phyloP scores from a whole-genome alignment of 2,888 invertebrate genomes.

The Scelioninae gen. 2 region DNA sequence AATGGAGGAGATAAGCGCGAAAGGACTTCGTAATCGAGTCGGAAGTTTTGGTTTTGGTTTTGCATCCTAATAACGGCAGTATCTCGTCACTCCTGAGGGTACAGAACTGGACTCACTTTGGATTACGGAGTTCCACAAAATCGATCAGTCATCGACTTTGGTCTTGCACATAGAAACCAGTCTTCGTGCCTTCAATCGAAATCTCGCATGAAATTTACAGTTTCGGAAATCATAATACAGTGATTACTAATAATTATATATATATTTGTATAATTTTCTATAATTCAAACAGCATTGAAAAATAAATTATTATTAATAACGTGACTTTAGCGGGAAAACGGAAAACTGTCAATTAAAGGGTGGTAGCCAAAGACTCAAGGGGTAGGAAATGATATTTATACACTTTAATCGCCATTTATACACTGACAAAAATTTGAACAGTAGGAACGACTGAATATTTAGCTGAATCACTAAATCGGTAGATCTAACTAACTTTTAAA shows the following conservation, averaged over 20 bases:
- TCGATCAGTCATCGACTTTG: conserved; percentile 46
- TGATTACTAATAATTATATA: background rate
- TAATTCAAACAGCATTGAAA: too few species aligned
- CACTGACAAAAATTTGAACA: too few species aligned
- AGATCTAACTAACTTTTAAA: too few species aligned
- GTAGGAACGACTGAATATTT: too few species aligned
- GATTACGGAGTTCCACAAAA: conserved; percentile 47
- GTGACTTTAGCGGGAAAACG: too few species aligned
- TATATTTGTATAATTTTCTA: too few species aligned
- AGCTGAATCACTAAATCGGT: too few species aligned
- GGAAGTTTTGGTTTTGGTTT: conserved; percentile 54
- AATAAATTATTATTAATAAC: too few species aligned
- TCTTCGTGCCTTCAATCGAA: conserved; percentile 15
- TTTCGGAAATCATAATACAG: background rate
- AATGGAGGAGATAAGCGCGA: conserved; percentile 44
- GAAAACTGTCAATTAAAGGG: too few species aligned
- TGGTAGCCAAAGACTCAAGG: too few species aligned
- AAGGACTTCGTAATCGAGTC: conserved; percentile 48
- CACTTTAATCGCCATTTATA: too few species aligned
- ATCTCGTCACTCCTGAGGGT: conserved; percentile 35
- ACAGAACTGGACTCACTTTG: conserved; percentile 47
- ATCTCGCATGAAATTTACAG: conserved; percentile 17
- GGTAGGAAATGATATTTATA: too few species aligned
- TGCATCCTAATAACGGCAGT: conserved; percentile 46
- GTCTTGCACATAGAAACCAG: conserved; percentile 37